A percentile compares a stretch with the other conserved stretches of the same genome.
Evolutionary conservation across 2,888 invertebrate species (phyloP).

Genomic region (Operophtera brumata): DNA sequence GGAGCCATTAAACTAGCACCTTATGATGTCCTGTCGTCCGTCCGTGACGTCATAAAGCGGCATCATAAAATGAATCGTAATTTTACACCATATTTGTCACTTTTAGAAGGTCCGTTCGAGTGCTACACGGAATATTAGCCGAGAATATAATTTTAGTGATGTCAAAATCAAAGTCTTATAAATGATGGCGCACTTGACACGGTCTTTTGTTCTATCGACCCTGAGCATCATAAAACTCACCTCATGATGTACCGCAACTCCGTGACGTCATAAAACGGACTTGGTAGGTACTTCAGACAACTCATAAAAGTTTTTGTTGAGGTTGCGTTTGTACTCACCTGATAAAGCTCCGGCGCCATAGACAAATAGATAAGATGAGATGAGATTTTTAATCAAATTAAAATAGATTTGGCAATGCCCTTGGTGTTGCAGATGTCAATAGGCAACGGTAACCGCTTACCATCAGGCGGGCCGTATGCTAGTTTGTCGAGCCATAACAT

Average conservation of each 20-base stretch:
- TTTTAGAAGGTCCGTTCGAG: not conserved
- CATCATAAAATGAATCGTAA: not conserved
- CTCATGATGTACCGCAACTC: conserved; percentile 6
- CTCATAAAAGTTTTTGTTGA: conserved; percentile 14
- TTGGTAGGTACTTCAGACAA: conserved; percentile 15
- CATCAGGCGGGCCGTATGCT: too few species aligned
- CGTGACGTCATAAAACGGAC: conserved; percentile 12
- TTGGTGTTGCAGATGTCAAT: too few species aligned
- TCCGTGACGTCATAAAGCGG: conserved; percentile 2
- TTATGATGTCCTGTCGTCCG: not conserved
- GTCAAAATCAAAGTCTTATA: not conserved
- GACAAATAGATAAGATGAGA: not conserved
- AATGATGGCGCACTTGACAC: not conserved
- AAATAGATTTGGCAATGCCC: too few species aligned
- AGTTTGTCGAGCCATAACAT: too few species aligned
- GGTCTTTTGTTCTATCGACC: not conserved
- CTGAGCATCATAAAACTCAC: conserved; percentile 4
- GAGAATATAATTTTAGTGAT: too few species aligned
- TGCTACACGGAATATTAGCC: not conserved
- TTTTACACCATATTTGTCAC: not conserved
- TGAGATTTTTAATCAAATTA: too few species aligned
- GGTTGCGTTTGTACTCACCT: not conserved
- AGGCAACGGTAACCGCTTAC: too few species aligned
- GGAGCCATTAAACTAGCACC: not conserved
- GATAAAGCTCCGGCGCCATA: not conserved